Conservation (phyloP, 2,888 invertebrate genomes). For the Leptarthrus brevirostris region DNA sequence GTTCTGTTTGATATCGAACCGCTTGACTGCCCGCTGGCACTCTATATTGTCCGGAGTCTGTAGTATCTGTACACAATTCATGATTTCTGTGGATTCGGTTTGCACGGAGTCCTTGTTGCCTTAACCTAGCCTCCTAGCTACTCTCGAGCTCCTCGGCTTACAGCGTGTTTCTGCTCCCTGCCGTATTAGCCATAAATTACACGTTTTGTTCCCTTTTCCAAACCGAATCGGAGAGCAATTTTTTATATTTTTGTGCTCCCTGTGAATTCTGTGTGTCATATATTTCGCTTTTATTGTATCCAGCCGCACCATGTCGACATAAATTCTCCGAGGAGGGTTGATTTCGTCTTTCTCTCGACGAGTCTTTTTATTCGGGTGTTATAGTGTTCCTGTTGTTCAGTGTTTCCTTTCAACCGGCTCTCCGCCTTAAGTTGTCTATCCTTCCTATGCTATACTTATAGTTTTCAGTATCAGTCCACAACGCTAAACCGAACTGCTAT, state of each 20-base stretch:
- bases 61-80: neutral
- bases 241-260: slow-evolving; percentile 51
- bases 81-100: neutral
- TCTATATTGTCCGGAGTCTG: neutral
- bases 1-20: slow-evolving; percentile 46
- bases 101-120: neutral
- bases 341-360: slow-evolving; percentile 42
- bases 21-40: slow-evolving; percentile 44
- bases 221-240: slow-evolving; percentile 50
- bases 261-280: slow-evolving; percentile 51
- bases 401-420: slow-evolving; percentile 1
- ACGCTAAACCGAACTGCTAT: neutral
- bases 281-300: slow-evolving; percentile 52
- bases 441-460: neutral
- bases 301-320: slow-evolving; percentile 50
- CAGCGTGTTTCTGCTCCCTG: slow-evolving; percentile 3
- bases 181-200: slow-evolving; percentile 54
- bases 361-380: slow-evolving; percentile 22
- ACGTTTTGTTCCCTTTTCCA: slow-evolving; percentile 48
- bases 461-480: neutral
- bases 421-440: slow-evolving; percentile 23
- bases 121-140: slow-evolving; percentile 6
- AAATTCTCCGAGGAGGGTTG: slow-evolving; percentile 45
- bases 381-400: slow-evolving; percentile 11
- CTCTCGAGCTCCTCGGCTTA: neutral